Evolutionary conservation across 2,113 vertebrate genomes (phyloP).

Genomic region (Lasiurus cinereus): DNA sequence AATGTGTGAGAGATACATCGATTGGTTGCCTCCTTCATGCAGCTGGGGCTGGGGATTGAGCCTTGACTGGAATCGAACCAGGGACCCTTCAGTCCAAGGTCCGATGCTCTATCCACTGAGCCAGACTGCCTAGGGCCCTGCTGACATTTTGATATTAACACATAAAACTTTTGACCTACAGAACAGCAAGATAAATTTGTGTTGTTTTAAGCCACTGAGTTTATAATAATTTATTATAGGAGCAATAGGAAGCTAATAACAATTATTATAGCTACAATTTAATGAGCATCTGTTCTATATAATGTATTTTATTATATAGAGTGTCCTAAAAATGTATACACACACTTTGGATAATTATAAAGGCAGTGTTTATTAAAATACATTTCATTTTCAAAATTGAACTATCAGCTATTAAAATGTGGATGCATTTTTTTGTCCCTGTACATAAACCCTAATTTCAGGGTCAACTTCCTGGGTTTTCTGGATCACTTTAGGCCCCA

Average conservation of each 20-base stretch:
- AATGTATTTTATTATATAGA: background rate
- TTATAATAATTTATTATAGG: background rate
- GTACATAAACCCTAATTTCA: background rate
- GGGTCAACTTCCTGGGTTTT: background rate
- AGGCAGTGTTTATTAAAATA: too few relatives aligned
- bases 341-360: too few relatives aligned
- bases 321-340: too few relatives aligned
- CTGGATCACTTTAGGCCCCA: background rate
- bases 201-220: conserved; percentile 1
- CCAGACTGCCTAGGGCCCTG: background rate
- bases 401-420: too few relatives aligned
- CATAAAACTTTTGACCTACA: background rate
- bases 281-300: background rate
- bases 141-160: conserved; percentile 10
- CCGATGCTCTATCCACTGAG: too few relatives aligned
- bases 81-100: too few relatives aligned
- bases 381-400: too few relatives aligned
- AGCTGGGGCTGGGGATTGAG: too few relatives aligned
- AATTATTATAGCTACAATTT: background rate
- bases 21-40: too few relatives aligned
- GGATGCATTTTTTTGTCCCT: too few relatives aligned
- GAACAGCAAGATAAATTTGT: background rate
- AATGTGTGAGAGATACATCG: too few relatives aligned
- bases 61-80: too few relatives aligned
- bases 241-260: background rate